A percentile compares a stretch with the other conserved stretches of the same genome.
phyloP scores from a whole-genome alignment of 2,888 invertebrate genomes.

The Ichneumoninae sp. region DNA sequence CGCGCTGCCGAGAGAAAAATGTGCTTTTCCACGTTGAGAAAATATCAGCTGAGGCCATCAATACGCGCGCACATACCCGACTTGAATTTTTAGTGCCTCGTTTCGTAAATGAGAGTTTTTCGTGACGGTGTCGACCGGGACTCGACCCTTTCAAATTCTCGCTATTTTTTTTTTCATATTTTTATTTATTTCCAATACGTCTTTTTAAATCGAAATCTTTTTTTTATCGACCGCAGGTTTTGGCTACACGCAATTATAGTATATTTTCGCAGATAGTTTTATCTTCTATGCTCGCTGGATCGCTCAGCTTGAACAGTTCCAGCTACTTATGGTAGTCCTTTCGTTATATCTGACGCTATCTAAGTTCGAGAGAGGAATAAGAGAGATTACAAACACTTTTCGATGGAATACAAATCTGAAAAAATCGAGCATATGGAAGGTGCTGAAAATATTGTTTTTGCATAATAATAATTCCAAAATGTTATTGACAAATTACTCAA shows the following conservation, averaged over 20 bases:
- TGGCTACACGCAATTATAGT: too few species aligned
- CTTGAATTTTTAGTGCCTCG: background rate
- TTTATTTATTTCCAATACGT: background rate
- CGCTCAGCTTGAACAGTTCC: background rate
- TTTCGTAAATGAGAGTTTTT: too few species aligned
- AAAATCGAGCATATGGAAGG: too few species aligned
- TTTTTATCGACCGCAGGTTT: background rate
- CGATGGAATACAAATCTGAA: too few species aligned
- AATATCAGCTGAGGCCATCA: background rate
- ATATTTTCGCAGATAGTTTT: too few species aligned
- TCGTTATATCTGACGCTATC: too few species aligned
- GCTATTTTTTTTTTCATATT: background rate
- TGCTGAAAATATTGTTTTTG: too few species aligned
- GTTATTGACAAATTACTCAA: too few species aligned
- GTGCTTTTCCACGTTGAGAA: constrained; percentile 2
- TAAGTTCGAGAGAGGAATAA: too few species aligned
- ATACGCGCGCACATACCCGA: background rate
- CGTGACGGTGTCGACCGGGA: background rate
- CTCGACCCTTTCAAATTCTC: background rate
- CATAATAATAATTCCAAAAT: too few species aligned
- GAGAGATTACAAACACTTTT: too few species aligned
- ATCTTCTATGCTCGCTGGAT: too few species aligned
- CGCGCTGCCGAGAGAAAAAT: background rate
- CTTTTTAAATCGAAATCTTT: background rate
- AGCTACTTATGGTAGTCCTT: background rate